Evolutionary conservation across 2,888 invertebrate genomes (phyloP).

Genomic region (Cephus rjabovi): DNA sequence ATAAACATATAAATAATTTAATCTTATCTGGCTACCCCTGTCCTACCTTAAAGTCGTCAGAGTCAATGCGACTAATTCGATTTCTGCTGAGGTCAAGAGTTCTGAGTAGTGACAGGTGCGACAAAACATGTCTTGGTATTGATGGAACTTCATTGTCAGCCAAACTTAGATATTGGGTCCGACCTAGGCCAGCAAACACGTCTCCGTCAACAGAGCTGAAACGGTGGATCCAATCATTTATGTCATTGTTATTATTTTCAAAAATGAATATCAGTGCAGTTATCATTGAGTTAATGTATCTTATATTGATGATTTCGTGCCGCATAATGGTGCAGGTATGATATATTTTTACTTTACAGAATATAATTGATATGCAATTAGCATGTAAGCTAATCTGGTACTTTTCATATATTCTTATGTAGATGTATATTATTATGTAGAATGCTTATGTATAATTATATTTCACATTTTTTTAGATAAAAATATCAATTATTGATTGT

Average conservation of each 20-base stretch:
- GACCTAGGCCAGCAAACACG: conserved; percentile 80
- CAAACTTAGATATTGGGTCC: conserved; percentile 81
- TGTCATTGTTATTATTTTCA: neutral
- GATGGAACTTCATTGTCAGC: conserved; percentile 82
- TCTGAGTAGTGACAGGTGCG: conserved; percentile 81
- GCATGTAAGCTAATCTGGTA: neutral
- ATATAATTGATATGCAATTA: neutral
- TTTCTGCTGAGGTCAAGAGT: conserved; percentile 87
- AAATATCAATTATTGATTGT: neutral
- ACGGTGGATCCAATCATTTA: conserved; percentile 32
- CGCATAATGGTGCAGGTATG: neutral
- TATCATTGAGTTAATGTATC: neutral
- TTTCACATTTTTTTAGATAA: neutral
- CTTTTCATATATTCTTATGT: neutral
- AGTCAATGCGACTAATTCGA: conserved; percentile 78
- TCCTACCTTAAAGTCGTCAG: conserved; percentile 80
- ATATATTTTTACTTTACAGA: neutral
- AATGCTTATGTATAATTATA: neutral
- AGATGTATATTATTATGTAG: neutral
- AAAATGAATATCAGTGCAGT: neutral
- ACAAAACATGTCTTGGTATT: conserved; percentile 81
- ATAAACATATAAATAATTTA: neutral
- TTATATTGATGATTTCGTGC: neutral
- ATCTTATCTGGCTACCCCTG: neutral
- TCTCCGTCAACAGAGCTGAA: conserved; percentile 79